Base-by-base conservation (phyloP, 2,797 vertebrate genomes). In the Capromys pilorides region DNA sequence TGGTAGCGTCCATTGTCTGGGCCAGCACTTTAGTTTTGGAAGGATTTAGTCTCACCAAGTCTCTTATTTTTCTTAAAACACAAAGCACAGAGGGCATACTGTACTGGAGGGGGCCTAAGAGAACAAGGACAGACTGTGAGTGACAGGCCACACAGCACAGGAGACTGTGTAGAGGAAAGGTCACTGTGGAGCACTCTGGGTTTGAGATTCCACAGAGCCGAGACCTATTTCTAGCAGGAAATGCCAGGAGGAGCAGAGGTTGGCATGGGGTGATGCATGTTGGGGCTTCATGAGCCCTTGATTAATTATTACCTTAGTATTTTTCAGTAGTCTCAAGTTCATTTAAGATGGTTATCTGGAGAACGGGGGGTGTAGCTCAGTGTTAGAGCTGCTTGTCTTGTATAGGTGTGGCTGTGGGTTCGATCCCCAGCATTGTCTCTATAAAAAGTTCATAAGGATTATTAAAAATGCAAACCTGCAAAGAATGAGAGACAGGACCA, bases 201-300 rank as follows among this genome's bases (percentile, higher is more conserved):
- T 19, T 88, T 64, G 92, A 79, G 45, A 62, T 69, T 67, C 41
- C 18, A 11, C 80, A 51, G 94, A 94, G 89, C 95, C 95, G 96
- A 97, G 84, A 88, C 75, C 66, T 89, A 51, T 69, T 94, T 85
- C 71, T n/a, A 90, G 92, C 90, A 92, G 94, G 97, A 96, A 94
- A 61, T 13, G 2, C 87, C 54, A 0, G 28, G 51, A 12, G 81
- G 82, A 88, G 88, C 86, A 82, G 91, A 81, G 94, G 78, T 66
- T 86, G 28, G 71, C 66, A 1, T 5, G 1, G 90, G 94, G 45
- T 0, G 0, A 39, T 33, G 7, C 59, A 1, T 59, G 82, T 28
- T n/a, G 31, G 75, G 84, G 62, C n/a, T 69, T 16, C 79, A 33
- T 69, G 51, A 84, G 57, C 33, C 51, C 61, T 51, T 83, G 67